Percentiles rank a stretch among this genome's conserved stretches.
Evolutionary conservation across 1,140 invertebrate species (phyloP).

Genomic region (Drosophila dunni): DNA sequence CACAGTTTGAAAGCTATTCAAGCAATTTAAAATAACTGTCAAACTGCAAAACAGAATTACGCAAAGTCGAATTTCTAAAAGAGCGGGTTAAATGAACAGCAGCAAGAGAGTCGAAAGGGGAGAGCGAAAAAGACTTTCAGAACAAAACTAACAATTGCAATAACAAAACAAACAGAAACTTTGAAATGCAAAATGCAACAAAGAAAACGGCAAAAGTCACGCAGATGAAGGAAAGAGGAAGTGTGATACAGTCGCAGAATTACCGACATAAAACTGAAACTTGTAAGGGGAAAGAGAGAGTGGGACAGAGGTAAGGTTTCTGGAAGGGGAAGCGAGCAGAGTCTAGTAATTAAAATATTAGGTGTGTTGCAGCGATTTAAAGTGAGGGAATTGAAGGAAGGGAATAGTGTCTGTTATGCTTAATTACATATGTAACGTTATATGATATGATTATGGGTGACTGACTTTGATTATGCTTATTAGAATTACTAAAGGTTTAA

Average conservation of each 20-base stretch:
- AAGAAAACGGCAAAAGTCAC: constrained; percentile 43
- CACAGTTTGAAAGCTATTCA: constrained; percentile 32
- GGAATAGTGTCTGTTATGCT: constrained; percentile 17
- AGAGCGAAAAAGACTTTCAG: constrained; percentile 5
- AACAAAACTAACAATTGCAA: constrained; percentile 36
- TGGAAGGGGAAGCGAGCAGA: neutral
- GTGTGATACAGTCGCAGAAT: constrained; percentile 50
- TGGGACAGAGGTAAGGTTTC: no score
- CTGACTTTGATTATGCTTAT: constrained; percentile 36
- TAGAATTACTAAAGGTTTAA: constrained; percentile 1
- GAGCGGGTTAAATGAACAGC: constrained; percentile 36
- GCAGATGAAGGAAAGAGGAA: neutral
- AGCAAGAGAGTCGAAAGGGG: neutral
- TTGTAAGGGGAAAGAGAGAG: constrained; percentile 41
- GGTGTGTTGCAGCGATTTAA: constrained; percentile 8
- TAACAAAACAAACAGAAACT: constrained; percentile 51
- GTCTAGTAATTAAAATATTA: constrained; percentile 42
- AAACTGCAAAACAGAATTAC: constrained; percentile 24
- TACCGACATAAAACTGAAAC: constrained; percentile 71
- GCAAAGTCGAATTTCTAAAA: constrained; percentile 36
- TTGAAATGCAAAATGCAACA: constrained; percentile 79
- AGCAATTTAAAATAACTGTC: constrained; percentile 12
- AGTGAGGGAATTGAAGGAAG: neutral
- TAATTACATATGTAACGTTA: constrained; percentile 44
- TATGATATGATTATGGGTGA: constrained; percentile 29